Evolutionary conservation across 2,797 vertebrate genomes (phyloP).

Genomic region (Pseudopleuronectes americanus): DNA sequence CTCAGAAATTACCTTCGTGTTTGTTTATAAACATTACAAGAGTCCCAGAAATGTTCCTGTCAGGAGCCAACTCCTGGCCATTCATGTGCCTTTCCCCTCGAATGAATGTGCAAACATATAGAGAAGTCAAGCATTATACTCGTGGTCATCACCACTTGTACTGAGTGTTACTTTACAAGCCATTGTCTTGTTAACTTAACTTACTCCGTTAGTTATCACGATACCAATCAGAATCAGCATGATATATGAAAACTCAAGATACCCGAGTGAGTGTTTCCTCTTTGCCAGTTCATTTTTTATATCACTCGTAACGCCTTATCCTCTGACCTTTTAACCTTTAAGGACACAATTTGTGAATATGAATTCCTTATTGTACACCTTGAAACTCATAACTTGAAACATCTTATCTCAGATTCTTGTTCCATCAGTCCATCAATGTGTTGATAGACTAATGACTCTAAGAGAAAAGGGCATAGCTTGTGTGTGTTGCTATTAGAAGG

Average conservation of each 20-base stretch:
- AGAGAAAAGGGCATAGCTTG: conserved; percentile 25
- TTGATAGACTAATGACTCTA: conserved; percentile 1
- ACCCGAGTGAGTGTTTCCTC: not conserved
- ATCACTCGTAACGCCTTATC: too few species aligned
- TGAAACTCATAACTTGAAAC: conserved; percentile 18
- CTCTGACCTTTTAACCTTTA: not conserved
- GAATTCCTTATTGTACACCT: not conserved
- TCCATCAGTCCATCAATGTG: conserved; percentile 34
- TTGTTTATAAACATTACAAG: not conserved
- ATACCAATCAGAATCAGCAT: not conserved
- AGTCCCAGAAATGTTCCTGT: not conserved
- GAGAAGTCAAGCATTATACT: not conserved
- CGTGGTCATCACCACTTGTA: not conserved
- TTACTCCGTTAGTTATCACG: not conserved
- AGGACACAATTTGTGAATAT: not conserved
- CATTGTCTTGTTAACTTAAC: not conserved
- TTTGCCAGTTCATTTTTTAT: accelerated
- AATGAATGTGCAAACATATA: not conserved
- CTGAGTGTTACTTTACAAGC: not conserved
- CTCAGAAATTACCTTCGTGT: too few species aligned
- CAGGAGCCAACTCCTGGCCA: not conserved
- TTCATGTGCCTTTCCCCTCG: not conserved
- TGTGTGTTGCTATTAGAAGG: not conserved
- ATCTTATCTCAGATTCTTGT: not conserved
- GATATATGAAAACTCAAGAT: not conserved